Evolutionary conservation across 2,888 invertebrate species (phyloP).

Genomic region (Stegophylla sp.): DNA sequence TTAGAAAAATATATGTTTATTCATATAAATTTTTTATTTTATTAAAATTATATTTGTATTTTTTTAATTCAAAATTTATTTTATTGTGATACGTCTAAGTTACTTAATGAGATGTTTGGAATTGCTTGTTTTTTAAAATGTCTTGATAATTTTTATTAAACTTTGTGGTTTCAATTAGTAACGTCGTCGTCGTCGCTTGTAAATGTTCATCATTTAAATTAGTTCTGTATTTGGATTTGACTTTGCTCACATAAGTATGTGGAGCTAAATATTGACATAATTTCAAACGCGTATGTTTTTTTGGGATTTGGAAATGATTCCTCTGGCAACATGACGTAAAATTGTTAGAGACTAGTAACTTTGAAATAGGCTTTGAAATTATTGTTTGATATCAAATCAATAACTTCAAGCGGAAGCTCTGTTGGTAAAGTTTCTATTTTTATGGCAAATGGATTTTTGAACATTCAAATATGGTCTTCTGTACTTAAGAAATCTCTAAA

Average conservation of each 20-base stretch:
- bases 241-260: not conserved
- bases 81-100: not conserved
- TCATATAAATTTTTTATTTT: slow-evolving; percentile 13
- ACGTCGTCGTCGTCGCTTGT: slow-evolving; percentile 10
- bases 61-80: not conserved
- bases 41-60: too few species aligned
- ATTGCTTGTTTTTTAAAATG: slow-evolving; percentile 19
- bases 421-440: slow-evolving; percentile 19
- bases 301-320: slow-evolving; percentile 6
- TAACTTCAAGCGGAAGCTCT: slow-evolving; percentile 6
- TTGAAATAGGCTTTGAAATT: not conserved
- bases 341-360: not conserved
- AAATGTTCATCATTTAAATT: slow-evolving; percentile 28
- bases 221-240: slow-evolving; percentile 11
- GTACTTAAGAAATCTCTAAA: slow-evolving; percentile 10
- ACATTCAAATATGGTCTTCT: not conserved
- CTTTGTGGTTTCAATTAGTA: slow-evolving; percentile 22
- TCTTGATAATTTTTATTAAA: slow-evolving; percentile 20
- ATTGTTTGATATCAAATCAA: slow-evolving; percentile 13
- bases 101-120: slow-evolving; percentile 17
- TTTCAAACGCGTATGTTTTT: slow-evolving; percentile 17
- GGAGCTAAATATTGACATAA: slow-evolving; percentile 2
- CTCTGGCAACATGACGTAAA: slow-evolving; percentile 17
- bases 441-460: slow-evolving; percentile 15
- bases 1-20: slow-evolving; percentile 14